Conservation (phyloP, 2,888 invertebrate species). For the Nymphalis urticae region DNA sequence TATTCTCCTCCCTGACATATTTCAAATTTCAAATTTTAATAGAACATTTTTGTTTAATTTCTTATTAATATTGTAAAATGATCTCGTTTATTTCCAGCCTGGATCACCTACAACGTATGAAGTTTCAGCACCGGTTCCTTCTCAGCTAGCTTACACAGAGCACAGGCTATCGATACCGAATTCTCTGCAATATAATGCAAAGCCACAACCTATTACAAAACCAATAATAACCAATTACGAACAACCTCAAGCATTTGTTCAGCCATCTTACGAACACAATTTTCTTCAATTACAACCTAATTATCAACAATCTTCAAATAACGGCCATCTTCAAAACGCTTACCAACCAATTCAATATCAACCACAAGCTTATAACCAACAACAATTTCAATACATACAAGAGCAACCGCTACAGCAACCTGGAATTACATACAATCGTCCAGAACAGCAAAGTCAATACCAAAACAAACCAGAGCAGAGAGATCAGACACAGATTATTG, state of each 20-base stretch:
- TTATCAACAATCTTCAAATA: constrained; percentile 28
- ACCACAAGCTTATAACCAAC: constrained; percentile 34
- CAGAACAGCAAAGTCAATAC: constrained; percentile 29
- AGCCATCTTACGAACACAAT: constrained; percentile 35
- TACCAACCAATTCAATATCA: constrained; percentile 36
- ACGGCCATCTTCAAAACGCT: constrained; percentile 28
- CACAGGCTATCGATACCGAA: constrained; percentile 52
- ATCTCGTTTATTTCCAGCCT: constrained; percentile 49
- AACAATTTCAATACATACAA: constrained; percentile 37
- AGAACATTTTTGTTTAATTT: too few relatives aligned
- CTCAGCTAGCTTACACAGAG: constrained; percentile 64
- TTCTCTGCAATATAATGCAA: constrained; percentile 43
- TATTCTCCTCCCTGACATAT: too few relatives aligned
- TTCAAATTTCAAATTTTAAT: too few relatives aligned
- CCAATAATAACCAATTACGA: constrained; percentile 25
- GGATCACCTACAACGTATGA: constrained; percentile 61
- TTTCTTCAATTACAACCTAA: constrained; percentile 25
- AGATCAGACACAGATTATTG: constrained; percentile 35
- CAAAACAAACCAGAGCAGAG: constrained; percentile 39
- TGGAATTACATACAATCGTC: constrained; percentile 31
- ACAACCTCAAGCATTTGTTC: constrained; percentile 33
- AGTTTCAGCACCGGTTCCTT: constrained; percentile 61
- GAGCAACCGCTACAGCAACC: constrained; percentile 38
- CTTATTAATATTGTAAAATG: too few relatives aligned
- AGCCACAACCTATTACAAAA: constrained; percentile 41